Base-by-base conservation (phyloP, 1,140 invertebrate species). In the Oryzaephilus surinamensis region DNA sequence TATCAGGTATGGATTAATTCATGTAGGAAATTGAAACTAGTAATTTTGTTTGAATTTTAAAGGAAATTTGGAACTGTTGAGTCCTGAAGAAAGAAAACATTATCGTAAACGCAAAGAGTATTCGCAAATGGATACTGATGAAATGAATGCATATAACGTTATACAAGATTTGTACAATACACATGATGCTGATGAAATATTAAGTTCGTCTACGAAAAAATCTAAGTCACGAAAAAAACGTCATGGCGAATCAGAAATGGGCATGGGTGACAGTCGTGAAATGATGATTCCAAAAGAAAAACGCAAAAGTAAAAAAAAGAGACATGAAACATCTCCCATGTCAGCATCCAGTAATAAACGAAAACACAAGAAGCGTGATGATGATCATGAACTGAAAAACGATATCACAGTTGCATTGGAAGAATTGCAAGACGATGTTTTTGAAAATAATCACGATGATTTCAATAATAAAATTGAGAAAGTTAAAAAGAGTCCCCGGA, bases 261-360 rank as follows among this genome's bases (percentile, higher is more conserved):
- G n/a, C 53, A 55, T 20, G 27, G 58, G 60, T 15, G 56, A 62
- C 38, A 62, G 60, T 35, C 45, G 58, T n/a, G 60, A 62, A 42
- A 58, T 60, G 53, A 62, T 62, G 55, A 60, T 62, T 11, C 58
- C 60, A 0, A 59, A 58, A 31, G 58, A 60, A 20, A 60, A 58
- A 39, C 45, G 45, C 14, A 61, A 62, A 30, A 58, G 50, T 23
- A 60, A 60, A 31, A 62, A 62, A 43, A 61, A 61, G 28, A 58
- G 57, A 42, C 45, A 58, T 13, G 60, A 62, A 41, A 46, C 45
- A 12, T 57, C 55, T 6, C 55, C 53, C 8, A 38, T 40, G 11
- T 36, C 47, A 14, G 39, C 49, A 3, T 21, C 28, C 10, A 46
- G 28, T 17, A 42, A 39, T 13, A 57, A 57, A 40, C 30, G 48